A percentile compares a stretch with the other conserved stretches of the same genome.
phyloP scores from a whole-genome alignment of 2,797 vertebrate species.

The Syngnathus rostellatus region DNA sequence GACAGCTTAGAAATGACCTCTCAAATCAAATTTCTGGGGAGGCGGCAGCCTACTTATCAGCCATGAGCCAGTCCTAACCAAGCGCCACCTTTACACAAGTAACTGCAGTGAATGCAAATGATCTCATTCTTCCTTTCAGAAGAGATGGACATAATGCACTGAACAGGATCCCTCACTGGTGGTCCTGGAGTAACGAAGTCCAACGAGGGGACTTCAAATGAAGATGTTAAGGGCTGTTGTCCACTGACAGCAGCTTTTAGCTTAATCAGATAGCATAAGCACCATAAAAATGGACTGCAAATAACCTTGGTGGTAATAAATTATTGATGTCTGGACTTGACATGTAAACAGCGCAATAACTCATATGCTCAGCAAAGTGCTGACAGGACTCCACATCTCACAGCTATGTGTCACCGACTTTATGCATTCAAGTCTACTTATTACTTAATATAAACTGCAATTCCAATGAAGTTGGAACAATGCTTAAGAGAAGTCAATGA shows the following conservation, averaged over 20 bases:
- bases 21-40: conserved; percentile 43
- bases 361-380: conserved; percentile 52
- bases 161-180: neutral
- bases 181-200: conserved; percentile 11
- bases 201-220: conserved; percentile 26
- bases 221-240: conserved; percentile 43
- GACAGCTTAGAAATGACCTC: conserved; percentile 68
- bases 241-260: conserved; percentile 64
- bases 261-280: conserved; percentile 64
- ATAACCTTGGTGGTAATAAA: conserved; percentile 65
- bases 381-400: conserved; percentile 45
- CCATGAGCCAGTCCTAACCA: conserved; percentile 16
- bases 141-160: conserved; percentile 3
- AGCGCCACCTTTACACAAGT: neutral
- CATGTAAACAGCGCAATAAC: conserved; percentile 62
- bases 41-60: conserved; percentile 9
- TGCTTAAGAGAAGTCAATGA: no score
- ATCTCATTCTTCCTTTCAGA: conserved; percentile 7
- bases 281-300: conserved; percentile 57
- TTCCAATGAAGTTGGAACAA: no score
- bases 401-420: conserved; percentile 39
- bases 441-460: neutral
- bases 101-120: neutral
- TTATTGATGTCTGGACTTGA: conserved; percentile 59
- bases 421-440: conserved; percentile 41